Evolutionary conservation across 2,113 vertebrate genomes (phyloP).

Genomic region (Tiliqua scincoides): DNA sequence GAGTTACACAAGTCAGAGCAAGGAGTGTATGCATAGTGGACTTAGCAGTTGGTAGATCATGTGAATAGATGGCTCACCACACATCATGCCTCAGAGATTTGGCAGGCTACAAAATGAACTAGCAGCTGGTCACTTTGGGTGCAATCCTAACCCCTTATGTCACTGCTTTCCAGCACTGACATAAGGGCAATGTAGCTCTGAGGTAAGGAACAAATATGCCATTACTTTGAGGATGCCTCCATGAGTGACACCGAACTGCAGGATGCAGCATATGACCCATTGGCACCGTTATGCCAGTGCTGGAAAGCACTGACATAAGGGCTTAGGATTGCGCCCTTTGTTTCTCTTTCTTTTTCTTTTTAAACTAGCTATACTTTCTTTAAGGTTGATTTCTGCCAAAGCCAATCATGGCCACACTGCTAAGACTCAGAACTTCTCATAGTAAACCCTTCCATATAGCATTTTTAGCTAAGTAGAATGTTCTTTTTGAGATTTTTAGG

Average conservation of each 20-base stretch:
- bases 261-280: no score
- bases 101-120: background rate
- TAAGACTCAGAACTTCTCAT: background rate
- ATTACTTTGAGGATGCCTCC: no score
- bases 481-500: no score
- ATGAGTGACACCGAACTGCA: no score
- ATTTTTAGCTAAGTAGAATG: background rate
- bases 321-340: no score
- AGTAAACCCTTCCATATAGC: accelerated
- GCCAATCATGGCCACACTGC: background rate
- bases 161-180: background rate
- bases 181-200: no score
- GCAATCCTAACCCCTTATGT: background rate
- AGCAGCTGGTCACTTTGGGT: conserved; percentile 12
- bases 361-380: background rate
- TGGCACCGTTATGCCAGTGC: no score
- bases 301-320: no score
- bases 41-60: background rate
- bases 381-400: background rate
- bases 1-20: background rate
- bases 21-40: background rate
- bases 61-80: background rate
- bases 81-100: background rate
- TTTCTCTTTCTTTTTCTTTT: background rate
- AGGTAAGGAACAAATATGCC: no score